Evolutionary conservation across 1,140 invertebrate species (phyloP).

Genomic region (Drosophila bocki): DNA sequence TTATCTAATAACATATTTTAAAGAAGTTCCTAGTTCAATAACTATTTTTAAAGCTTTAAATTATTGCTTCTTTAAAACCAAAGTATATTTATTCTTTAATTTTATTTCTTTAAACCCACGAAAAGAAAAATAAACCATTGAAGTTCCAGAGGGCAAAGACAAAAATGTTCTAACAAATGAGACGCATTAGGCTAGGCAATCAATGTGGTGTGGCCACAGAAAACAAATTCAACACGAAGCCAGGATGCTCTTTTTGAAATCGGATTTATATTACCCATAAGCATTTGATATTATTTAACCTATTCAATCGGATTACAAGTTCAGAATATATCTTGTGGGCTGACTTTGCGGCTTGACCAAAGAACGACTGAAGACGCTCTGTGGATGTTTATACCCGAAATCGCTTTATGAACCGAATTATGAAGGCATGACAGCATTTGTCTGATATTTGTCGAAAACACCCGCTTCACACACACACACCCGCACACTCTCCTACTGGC

Average conservation of each 20-base stretch:
- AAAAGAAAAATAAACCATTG: background rate
- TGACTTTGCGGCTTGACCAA: conserved; percentile 30
- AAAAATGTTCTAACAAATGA: conserved; percentile 47
- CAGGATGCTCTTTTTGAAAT: background rate
- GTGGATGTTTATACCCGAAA: conserved; percentile 16
- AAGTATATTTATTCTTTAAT: background rate
- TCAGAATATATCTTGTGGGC: conserved; percentile 4
- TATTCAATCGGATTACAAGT: conserved; percentile 7
- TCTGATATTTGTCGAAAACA: conserved; percentile 33
- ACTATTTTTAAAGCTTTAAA: too few relatives aligned
- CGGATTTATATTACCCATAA: background rate
- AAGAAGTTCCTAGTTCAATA: too few relatives aligned
- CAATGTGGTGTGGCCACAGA: conserved; percentile 13
- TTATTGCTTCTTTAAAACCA: background rate
- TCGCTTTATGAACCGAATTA: conserved; percentile 55
- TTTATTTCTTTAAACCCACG: background rate
- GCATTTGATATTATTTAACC: conserved; percentile 1
- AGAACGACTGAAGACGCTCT: background rate
- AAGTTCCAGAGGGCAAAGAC: background rate
- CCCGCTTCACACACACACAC: background rate
- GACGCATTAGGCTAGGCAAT: conserved; percentile 33
- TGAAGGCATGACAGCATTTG: conserved; percentile 53
- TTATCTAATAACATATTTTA: background rate
- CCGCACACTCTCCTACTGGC: background rate
- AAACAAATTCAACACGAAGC: background rate